A percentile compares a stretch with the other conserved stretches of the same genome.
phyloP scores from a whole-genome alignment of 2,113 vertebrate species.

The Clinocottus analis region DNA sequence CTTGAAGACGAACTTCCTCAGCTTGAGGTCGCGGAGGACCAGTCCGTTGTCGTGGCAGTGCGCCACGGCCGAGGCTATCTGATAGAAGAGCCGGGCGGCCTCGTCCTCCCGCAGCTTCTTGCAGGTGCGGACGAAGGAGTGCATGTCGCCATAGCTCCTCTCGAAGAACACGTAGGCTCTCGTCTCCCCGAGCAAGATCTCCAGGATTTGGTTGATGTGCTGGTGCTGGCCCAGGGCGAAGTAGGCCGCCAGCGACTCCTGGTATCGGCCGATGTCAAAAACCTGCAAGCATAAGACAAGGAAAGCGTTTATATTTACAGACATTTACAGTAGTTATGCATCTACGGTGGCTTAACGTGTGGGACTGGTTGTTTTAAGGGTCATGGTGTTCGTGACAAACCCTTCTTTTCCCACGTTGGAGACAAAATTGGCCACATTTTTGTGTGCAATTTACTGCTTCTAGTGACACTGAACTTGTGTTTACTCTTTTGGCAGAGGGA shows the following conservation, averaged over 20 bases:
- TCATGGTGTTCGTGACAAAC: not conserved
- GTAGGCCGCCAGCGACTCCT: slow-evolving; percentile 97
- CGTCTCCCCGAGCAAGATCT: slow-evolving; percentile 96
- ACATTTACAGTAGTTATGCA: not conserved
- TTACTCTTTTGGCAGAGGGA: slow-evolving; percentile 9
- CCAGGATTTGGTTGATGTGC: slow-evolving; percentile 98
- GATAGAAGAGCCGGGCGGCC: slow-evolving; percentile 96
- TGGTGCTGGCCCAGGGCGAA: slow-evolving; percentile 95
- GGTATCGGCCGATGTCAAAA: slow-evolving; percentile 96
- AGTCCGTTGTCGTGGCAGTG: slow-evolving; percentile 97
- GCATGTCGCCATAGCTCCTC: slow-evolving; percentile 98
- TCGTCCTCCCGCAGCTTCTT: slow-evolving; percentile 98
- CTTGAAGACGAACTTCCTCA: slow-evolving; percentile 98
- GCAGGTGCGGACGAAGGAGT: slow-evolving; percentile 98
- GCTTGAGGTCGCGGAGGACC: slow-evolving; percentile 97
- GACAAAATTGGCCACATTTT: slow-evolving; percentile 9
- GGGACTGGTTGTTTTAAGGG: slow-evolving; percentile 11
- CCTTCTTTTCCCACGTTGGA: not conserved
- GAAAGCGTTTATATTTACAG: not conserved
- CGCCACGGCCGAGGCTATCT: slow-evolving; percentile 97
- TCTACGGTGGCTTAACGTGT: not conserved
- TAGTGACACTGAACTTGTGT: slow-evolving; percentile 13
- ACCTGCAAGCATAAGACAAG: slow-evolving; percentile 82
- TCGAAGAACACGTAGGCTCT: slow-evolving; percentile 98
- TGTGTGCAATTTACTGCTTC: not conserved